Percentiles rank a stretch among this genome's conserved stretches.
phyloP scores from a whole-genome alignment of 2,888 invertebrate species.

The Proisotoma minuta region DNA sequence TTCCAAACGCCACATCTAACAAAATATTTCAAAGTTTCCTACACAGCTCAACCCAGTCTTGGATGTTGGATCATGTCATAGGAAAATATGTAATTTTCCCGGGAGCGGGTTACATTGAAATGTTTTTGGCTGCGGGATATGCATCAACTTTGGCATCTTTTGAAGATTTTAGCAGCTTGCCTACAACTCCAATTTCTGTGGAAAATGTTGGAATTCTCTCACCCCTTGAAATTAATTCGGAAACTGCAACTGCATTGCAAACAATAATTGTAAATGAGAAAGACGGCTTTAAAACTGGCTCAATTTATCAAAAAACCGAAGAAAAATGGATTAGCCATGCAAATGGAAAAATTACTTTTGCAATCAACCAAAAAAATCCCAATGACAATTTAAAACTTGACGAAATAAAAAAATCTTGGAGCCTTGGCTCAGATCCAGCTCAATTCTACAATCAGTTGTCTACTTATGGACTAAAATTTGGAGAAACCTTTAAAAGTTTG shows the following conservation, averaged over 20 bases:
- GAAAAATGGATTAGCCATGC: slow-evolving; percentile 16
- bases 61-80: slow-evolving; percentile 27
- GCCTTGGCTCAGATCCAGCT: too few species aligned
- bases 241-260: slow-evolving; percentile 2
- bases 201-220: slow-evolving; percentile 23
- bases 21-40: slow-evolving; percentile 24
- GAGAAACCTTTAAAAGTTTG: slow-evolving; percentile 9
- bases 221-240: slow-evolving; percentile 14
- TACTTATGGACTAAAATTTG: slow-evolving; percentile 11
- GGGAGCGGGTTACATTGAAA: slow-evolving; percentile 32
- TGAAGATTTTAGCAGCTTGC: neutral
- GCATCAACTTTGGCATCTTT: slow-evolving; percentile 13
- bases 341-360: neutral
- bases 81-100: slow-evolving; percentile 31
- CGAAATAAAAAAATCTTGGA: neutral
- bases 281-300: too few species aligned
- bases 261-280: slow-evolving; percentile 9
- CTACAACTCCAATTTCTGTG: slow-evolving; percentile 21
- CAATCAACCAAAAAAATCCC: neutral
- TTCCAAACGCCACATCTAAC: slow-evolving; percentile 23
- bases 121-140: slow-evolving; percentile 25
- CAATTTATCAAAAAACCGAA: too few species aligned
- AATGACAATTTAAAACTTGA: too few species aligned
- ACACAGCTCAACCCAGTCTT: slow-evolving; percentile 2
- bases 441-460: slow-evolving; percentile 5